These are phyloP conservation scores for Scaptodrosophila lebanonensis DNA, from an alignment of 1,140 invertebrate species.

Conservation along the genomic window DNA sequence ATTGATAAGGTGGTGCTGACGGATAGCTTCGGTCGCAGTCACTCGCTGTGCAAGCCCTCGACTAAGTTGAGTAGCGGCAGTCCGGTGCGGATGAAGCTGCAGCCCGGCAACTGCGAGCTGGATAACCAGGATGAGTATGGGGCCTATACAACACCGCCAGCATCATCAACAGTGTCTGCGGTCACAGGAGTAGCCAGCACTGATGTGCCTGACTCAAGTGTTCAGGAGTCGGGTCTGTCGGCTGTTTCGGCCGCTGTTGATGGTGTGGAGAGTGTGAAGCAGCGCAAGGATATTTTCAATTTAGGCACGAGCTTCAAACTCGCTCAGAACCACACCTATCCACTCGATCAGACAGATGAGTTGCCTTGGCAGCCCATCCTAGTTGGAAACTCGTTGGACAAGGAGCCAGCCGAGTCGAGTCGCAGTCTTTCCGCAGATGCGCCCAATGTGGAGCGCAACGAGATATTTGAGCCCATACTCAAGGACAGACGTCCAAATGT, in stretches of 20 bases:
- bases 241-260: constrained; percentile 34
- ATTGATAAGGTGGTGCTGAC: constrained; percentile 89
- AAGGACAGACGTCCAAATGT: constrained; percentile 49
- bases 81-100: constrained; percentile 84
- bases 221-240: constrained; percentile 51
- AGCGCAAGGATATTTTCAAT: constrained; percentile 70
- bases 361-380: constrained; percentile 78
- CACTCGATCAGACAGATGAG: constrained; percentile 63
- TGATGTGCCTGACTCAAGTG: constrained; percentile 53
- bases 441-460: constrained; percentile 53
- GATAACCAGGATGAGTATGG: constrained; percentile 77
- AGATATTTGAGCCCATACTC: constrained; percentile 77
- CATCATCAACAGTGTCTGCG: not conserved
- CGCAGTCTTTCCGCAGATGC: constrained; percentile 80
- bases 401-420: constrained; percentile 80
- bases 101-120: constrained; percentile 86
- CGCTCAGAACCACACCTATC: constrained; percentile 56
- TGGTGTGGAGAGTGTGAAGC: constrained; percentile 61
- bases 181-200: constrained; percentile 3
- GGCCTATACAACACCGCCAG: constrained; percentile 49
- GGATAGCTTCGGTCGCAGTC: constrained; percentile 90
- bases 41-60: constrained; percentile 87
- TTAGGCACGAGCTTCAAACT: constrained; percentile 70
- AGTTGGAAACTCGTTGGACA: constrained; percentile 78
- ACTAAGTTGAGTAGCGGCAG: constrained; percentile 86